Base-by-base conservation (phyloP, 2,888 invertebrate species). In the Dastarcus helophoroides region DNA sequence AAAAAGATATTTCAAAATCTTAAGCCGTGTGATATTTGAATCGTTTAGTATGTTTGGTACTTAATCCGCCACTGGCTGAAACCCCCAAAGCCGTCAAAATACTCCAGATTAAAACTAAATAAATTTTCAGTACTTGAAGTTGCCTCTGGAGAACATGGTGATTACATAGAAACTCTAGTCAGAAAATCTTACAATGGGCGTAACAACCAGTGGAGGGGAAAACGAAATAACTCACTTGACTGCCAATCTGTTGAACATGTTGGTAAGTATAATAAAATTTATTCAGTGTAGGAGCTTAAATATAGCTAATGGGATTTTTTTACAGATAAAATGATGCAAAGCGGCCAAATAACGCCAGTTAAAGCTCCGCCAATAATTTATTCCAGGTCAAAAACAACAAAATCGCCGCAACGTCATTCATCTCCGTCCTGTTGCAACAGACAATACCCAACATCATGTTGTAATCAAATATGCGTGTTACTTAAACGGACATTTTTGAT, bases 141-240 rank as follows among this genome's bases (percentile, higher is more conserved):
- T 29, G 78, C 83, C 2, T 74, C 76, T 37, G 79, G 83, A 25
- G 86, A 85, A 50, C 78, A 83, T 52, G 86, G 84, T 41, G 63
- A 61, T 29, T 61, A 66, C 40, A 42, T 36, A 14, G 58, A 67
- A 17, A 62, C 58, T 31, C 57, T 83, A 33, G 66, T 73, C 14
- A 60, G 65, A 11, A 71, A 74, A 41, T 71, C 76, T 26, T 62
- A 72, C 39, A 76, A 77, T 59, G 79, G 82, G 6, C 61, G 64
- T 33, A 69, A 62, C 44, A 57, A 64, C 22, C 57, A 64, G 8
- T 79, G 74, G 69, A 60, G 70, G 31, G 53, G 51, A 29, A 44
- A 42, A 8, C 58, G 57, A 40, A 44, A 56, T n/a, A 54, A 55
- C 22, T 53, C 54, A 4, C 40, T 58, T 5, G 62, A 65, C 47